Base-by-base conservation (phyloP, 1,140 invertebrate genomes). In the Zaprionus kolodkinae region DNA sequence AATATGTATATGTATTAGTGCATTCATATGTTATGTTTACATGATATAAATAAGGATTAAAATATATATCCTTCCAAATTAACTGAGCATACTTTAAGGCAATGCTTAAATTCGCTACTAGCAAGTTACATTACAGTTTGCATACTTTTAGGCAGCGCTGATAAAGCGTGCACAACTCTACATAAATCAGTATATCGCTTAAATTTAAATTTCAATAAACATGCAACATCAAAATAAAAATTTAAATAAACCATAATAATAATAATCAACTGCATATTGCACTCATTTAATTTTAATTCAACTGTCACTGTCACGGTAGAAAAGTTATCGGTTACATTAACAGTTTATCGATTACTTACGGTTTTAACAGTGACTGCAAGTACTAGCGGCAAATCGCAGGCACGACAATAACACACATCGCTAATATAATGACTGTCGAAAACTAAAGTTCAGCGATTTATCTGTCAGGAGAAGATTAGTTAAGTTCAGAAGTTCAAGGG, bases 351-450 rank as follows among this genome's bases (percentile, higher is more conserved):
- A 17, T 50, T 50, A 25, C 17, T 15, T 7, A 9, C 15, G 13
- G 6, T 1, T 7, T 2, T n/a, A 30, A 6, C 40, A 43, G 43
- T 45, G 6, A 45, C 15, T 45, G 43, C 15, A 45, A 45, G 6
- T 17, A 40, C 38, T 35, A 1, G 33, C 40, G 7, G 9, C 3
- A 45, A 25, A 17, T 50, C 17, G 21, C 45, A 25, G 45, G 3
- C 45, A 50, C 17, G 21, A 50, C 45, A 50, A 50, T 50, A 50
- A 50, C 45, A 50, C 45, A 50, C 45, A 50, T 50, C 45, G 45
- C 45, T 50, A 50, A 21, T 50, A n/a, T 50, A 25, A 25, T 50
- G 45, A 50, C 45, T 50, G 10, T 50, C 45, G 17, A 21, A 50
- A 50, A 50, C 9, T n/a, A 50, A 17, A 21, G 45, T 50, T n/a